Base-by-base conservation (phyloP, 2,113 vertebrate species). In the Mastomys natalensis region DNA sequence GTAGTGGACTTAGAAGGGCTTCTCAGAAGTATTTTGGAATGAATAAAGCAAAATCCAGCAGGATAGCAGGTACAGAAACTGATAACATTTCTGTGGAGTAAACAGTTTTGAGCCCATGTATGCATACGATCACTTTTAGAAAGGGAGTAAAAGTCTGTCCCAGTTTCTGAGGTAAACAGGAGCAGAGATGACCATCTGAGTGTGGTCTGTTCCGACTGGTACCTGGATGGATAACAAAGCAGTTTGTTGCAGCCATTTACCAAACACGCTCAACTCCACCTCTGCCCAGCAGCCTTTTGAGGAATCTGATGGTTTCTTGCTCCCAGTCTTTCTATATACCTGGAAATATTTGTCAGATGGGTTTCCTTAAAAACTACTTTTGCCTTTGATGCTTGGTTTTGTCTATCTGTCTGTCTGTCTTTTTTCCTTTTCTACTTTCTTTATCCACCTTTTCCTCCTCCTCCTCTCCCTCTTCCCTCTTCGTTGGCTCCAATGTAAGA, bases 11-110 rank as follows among this genome's bases (percentile, higher is more conserved):
- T 72, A 48, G 62, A 64, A 87, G 45, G 60, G 81, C 58, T 82
- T 88, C 70, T 40, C 15, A 60, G n/a, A 76, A 24, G 40, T 22
- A 19, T 64, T 66, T 77, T 73, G 77, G 12, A 90, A 68, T 53
- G 73, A 78, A 70, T 84, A 87, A 68, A 90, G 60, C 15, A 70
- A 95, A 95, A 92, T 55, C 24, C 51, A 74, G 60, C 51, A 74
- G 60, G 66, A 55, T 9, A n/a, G 43, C 26, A 19, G 81, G 5
- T 92, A 1, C 48, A 11, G 37, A 45, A 29, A 34, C 37, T 8
- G 11, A 93, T 60, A 87, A 29, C 2, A 74, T 84, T 85, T 87
- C 40, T 92, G 58, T 91, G 53, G 21, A 43, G n/a, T 40, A 78
- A 81, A 87, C 22, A 53, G 17, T 70, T 29, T 43, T 48, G 86